phyloP scores from a whole-genome alignment of 2,797 vertebrate genomes.

The Coracias cyanogaster region DNA sequence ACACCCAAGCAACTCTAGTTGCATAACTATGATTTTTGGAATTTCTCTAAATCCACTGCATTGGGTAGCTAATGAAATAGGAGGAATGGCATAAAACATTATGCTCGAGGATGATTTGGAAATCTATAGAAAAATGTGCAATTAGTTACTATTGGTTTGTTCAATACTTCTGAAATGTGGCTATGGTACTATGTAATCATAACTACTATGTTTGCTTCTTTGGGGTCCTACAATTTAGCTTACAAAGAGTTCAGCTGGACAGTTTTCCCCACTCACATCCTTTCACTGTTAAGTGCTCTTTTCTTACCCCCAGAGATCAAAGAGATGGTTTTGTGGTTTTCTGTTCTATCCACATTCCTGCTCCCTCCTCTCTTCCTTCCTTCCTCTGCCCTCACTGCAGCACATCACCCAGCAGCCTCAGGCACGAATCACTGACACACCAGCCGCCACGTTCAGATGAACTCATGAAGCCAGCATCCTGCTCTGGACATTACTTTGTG shows the following conservation, averaged over 20 bases:
- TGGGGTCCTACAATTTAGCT: neutral
- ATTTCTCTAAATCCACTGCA: neutral
- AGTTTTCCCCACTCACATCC: neutral
- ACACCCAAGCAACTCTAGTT: neutral
- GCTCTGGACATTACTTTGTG: neutral
- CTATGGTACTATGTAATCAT: neutral
- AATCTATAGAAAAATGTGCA: neutral
- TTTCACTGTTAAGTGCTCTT: neutral
- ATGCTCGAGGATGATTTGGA: neutral
- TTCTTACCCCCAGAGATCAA: constrained; percentile 60
- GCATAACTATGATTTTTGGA: neutral
- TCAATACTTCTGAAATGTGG: neutral
- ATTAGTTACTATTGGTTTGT: neutral
- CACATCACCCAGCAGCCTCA: constrained; percentile 22
- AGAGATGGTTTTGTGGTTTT: constrained; percentile 46
- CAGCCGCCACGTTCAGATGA: neutral
- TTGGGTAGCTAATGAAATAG: neutral
- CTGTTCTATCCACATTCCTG: neutral
- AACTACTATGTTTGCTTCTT: neutral
- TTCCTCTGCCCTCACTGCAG: constrained; percentile 17
- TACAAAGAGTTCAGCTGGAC: neutral
- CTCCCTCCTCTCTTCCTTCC: constrained; percentile 36
- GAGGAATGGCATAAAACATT: neutral
- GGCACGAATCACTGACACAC: neutral
- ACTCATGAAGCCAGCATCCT: neutral